Evolutionary conservation across 2,888 invertebrate genomes (phyloP), one percentile per base, ranked within the genome.

Genomic region (Drosophila longiperda): DNA sequence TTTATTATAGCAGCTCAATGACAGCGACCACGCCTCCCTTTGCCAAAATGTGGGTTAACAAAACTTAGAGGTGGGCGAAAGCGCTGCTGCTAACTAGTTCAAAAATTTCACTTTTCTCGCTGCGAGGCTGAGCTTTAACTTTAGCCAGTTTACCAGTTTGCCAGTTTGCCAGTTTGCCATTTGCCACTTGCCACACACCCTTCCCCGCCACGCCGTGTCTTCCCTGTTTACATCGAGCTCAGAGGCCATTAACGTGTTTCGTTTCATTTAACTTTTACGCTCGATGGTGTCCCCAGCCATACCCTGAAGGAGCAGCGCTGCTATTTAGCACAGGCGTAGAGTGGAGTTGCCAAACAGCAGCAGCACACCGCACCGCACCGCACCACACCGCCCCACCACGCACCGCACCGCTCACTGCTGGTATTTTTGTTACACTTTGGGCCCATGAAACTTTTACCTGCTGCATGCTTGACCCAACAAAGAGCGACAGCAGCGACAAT

Each of bases 261-360:
- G 88, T 87, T 90, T 87, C 87, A 87, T 87, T 87, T 87, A 87
- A 87, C 88, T 87, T 87, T 90, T 90, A 87, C 90, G 87, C 87
- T 89, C 88, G 66, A 83, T 75, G 76, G 66, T 86, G 72, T 78
- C 75, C 87, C 81, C 83, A 70, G 61, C 60, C 70, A 6, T 33
- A 66, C 67, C 73, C 66, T 49, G 32, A 58, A 63, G 62, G 61
- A 57, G 54, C n/a, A 50, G 57, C 70, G 59, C 74, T 80, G 86
- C 85, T 89, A 86, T 86, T 86, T 87, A 86, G 89, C 80, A 87
- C 87, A 65, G 66, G 72, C 52, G 65, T 59, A 38, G 50, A 38
- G n/a, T 36, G 12, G 50, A 55, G 60, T 63, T 40, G 49, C 59
- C 29, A 40, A 26, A 58, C 42, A 26, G 55, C 23, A 36, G 32